These are phyloP conservation scores for Nesogale talazaci DNA, from an alignment of 2,113 vertebrate genomes.

Conservation along the genomic window DNA sequence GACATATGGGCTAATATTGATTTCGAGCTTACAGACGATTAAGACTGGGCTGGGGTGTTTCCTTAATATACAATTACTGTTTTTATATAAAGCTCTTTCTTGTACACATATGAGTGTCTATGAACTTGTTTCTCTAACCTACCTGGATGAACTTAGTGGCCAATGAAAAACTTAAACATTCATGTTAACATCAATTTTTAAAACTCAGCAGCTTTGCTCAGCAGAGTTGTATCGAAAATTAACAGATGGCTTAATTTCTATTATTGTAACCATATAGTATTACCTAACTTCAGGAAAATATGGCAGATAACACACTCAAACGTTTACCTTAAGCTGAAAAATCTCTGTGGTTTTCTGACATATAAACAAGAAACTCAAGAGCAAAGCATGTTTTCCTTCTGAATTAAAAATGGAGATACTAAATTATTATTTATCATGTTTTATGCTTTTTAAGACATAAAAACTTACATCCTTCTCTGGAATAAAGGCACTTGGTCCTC, in stretches of 20 bases:
- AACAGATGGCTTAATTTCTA: constrained; percentile 20
- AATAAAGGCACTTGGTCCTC: constrained; percentile 94
- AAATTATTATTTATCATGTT: neutral
- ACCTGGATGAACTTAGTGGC: neutral
- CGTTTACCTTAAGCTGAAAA: constrained; percentile 49
- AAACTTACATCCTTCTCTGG: constrained; percentile 91
- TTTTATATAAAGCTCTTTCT: too few relatives aligned
- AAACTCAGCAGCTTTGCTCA: constrained; percentile 9
- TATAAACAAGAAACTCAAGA: constrained; percentile 34
- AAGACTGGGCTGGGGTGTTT: too few relatives aligned
- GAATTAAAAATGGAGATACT: constrained; percentile 7
- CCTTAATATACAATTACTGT: too few relatives aligned
- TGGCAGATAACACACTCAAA: neutral
- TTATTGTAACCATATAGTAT: neutral
- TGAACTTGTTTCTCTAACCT: too few relatives aligned
- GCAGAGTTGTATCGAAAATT: constrained; percentile 46
- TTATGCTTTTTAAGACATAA: neutral
- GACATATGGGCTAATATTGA: too few relatives aligned
- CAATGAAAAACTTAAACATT: constrained; percentile 44
- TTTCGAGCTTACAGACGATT: too few relatives aligned
- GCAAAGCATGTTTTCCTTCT: constrained; percentile 25
- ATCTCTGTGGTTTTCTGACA: constrained; percentile 19
- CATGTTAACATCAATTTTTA: constrained; percentile 23
- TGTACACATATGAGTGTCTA: too few relatives aligned
- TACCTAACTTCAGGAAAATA: constrained; percentile 3